phyloP scores from a whole-genome alignment of 2,888 invertebrate genomes.

The Mythimna ferrago region DNA sequence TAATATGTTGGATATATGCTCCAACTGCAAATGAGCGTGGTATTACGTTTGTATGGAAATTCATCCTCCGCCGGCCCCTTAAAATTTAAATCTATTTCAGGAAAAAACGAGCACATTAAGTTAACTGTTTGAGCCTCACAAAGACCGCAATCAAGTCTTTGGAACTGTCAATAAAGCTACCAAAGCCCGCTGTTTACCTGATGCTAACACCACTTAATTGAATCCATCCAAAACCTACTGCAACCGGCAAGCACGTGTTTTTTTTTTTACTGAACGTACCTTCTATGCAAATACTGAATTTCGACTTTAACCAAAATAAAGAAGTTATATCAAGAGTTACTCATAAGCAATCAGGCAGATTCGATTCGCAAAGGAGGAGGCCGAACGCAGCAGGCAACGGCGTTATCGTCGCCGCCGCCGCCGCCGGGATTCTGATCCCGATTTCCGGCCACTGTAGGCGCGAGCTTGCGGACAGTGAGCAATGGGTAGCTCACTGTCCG shows the following conservation, averaged over 20 bases:
- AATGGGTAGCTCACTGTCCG: no score
- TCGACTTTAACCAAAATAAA: not conserved
- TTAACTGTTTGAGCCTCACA: not conserved
- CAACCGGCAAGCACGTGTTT: not conserved
- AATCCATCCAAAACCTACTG: slow-evolving; percentile 12
- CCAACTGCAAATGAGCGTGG: no score
- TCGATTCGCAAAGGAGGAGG: no score
- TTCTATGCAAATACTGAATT: not conserved
- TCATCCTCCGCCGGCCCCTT: no score
- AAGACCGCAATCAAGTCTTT: not conserved
- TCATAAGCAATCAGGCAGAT: not conserved
- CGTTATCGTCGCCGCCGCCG: no score
- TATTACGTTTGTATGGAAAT: no score
- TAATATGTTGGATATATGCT: no score
- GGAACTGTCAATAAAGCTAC: not conserved
- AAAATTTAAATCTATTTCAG: not conserved
- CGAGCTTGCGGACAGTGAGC: no score
- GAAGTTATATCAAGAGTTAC: not conserved
- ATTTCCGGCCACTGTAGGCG: no score
- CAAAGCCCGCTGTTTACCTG: slow-evolving; percentile 8
- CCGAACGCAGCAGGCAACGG: no score
- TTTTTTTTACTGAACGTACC: not conserved
- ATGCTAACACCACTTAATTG: slow-evolving; percentile 16
- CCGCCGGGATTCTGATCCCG: no score
- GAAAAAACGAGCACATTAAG: not conserved